A percentile compares a stretch with the other conserved stretches of the same genome.
Evolutionary conservation across 2,888 invertebrate species (phyloP).

Genomic region (Flexamia atlantica): DNA sequence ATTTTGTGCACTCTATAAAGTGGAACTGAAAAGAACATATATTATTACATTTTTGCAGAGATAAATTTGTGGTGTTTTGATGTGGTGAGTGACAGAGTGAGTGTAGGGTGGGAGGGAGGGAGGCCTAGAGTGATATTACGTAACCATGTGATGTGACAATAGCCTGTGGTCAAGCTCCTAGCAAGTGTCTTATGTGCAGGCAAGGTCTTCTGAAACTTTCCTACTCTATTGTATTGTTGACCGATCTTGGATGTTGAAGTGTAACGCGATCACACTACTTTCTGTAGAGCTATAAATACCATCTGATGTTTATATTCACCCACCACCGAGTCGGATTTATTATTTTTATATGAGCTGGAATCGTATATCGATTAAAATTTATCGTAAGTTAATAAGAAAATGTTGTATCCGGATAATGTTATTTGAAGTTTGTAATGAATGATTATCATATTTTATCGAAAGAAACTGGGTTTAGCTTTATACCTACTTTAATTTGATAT

Average conservation of each 20-base stretch:
- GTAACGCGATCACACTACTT: neutral
- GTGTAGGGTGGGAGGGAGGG: neutral
- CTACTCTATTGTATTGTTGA: slow-evolving; percentile 42
- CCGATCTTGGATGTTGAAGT: slow-evolving; percentile 33
- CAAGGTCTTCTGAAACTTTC: slow-evolving; percentile 57
- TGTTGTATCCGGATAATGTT: slow-evolving; percentile 32
- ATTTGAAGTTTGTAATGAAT: slow-evolving; percentile 48
- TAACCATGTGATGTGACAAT: slow-evolving; percentile 51
- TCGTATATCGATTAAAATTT: slow-evolving; percentile 50
- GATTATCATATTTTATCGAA: slow-evolving; percentile 31
- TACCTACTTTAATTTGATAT: slow-evolving; percentile 38
- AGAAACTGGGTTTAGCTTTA: slow-evolving; percentile 56
- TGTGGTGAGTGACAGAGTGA: neutral
- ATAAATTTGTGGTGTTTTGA: slow-evolving; percentile 24
- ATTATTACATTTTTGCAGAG: neutral
- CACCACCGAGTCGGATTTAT: slow-evolving; percentile 46
- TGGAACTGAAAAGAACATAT: neutral
- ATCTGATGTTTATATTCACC: slow-evolving; percentile 55
- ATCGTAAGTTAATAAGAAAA: slow-evolving; percentile 41
- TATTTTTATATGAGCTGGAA: slow-evolving; percentile 57
- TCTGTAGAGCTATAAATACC: slow-evolving; percentile 50
- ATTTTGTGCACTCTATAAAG: slow-evolving; percentile 11
- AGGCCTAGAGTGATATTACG: slow-evolving; percentile 40
- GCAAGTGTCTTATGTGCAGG: slow-evolving; percentile 57
- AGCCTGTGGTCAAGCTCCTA: slow-evolving; percentile 39